Evolutionary conservation across 2,888 invertebrate species (phyloP).

Genomic region (Cataglyphis altisquamis): DNA sequence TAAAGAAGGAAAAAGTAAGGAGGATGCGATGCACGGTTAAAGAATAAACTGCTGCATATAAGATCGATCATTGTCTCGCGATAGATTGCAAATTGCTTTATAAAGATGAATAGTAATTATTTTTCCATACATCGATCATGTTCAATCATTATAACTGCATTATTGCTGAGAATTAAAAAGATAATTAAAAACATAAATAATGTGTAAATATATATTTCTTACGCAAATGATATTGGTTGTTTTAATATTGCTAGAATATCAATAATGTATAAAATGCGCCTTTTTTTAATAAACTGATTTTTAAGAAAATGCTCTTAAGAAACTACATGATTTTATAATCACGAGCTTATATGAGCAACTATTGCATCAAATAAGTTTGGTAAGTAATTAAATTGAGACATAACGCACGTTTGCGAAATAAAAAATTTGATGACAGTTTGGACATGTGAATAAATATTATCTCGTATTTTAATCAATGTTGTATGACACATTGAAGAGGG

Average conservation of each 20-base stretch:
- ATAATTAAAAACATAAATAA: not conserved
- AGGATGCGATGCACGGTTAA: conserved; percentile 44
- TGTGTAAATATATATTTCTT: not conserved
- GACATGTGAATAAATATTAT: not conserved
- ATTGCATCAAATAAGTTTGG: no score
- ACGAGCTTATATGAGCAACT: not conserved
- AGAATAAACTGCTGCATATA: conserved; percentile 21
- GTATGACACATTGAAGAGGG: no score
- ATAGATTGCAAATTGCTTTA: conserved; percentile 37
- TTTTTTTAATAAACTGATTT: not conserved
- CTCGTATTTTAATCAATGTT: not conserved
- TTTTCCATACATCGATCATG: conserved; percentile 31
- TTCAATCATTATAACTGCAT: not conserved
- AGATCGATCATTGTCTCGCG: conserved; percentile 45
- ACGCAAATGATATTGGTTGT: not conserved
- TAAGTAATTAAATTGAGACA: no score
- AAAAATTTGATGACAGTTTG: conserved; percentile 1
- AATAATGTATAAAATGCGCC: not conserved
- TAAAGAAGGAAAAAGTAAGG: conserved; percentile 14
- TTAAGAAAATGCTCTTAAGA: not conserved
- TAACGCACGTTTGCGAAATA: not conserved
- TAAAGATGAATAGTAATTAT: conserved; percentile 58
- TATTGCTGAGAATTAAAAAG: not conserved
- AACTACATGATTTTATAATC: conserved; percentile 19
- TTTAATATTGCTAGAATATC: not conserved